A percentile compares a stretch with the other conserved stretches of the same genome.
Evolutionary conservation across 2,888 invertebrate species (phyloP).

Genomic region (Sphaerophoria taeniata): DNA sequence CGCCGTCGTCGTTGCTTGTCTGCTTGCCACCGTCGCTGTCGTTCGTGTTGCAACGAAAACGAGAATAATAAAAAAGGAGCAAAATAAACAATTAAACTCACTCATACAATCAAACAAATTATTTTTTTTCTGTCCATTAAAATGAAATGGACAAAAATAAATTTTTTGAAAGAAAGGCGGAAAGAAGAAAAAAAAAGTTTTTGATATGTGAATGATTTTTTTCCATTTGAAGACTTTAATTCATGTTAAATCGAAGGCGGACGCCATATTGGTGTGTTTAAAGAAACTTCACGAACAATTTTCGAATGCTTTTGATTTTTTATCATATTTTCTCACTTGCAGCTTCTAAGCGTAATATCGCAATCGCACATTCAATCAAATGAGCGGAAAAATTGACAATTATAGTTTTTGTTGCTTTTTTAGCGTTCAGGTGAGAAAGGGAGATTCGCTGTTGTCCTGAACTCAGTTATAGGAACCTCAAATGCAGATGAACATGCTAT

Average conservation of each 20-base stretch:
- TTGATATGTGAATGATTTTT: constrained; percentile 30
- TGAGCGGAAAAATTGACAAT: too few relatives aligned
- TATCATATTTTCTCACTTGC: too few relatives aligned
- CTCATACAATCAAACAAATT: constrained; percentile 7
- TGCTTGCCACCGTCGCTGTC: too few relatives aligned
- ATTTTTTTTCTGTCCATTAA: constrained; percentile 16
- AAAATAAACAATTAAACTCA: constrained; percentile 57
- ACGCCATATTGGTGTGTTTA: constrained; percentile 65
- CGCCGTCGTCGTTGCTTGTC: constrained; percentile 11
- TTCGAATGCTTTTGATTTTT: background rate
- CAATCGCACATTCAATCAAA: too few relatives aligned
- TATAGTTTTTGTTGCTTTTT: too few relatives aligned
- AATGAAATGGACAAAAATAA: constrained; percentile 56
- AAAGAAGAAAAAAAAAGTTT: constrained; percentile 46
- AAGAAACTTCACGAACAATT: background rate
- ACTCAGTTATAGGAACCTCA: too few relatives aligned
- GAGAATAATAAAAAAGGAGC: constrained; percentile 32
- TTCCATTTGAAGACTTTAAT: constrained; percentile 14
- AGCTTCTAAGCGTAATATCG: background rate
- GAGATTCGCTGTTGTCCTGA: too few relatives aligned
- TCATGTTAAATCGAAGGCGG: constrained; percentile 31
- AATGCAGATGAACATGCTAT: too few relatives aligned
- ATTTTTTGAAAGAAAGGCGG: constrained; percentile 53
- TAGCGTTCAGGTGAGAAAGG: too few relatives aligned
- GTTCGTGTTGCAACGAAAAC: constrained; percentile 45